Percentiles rank a stretch among this genome's conserved stretches.
phyloP scores from a whole-genome alignment of 37 sponge, comb jelly and placozoan genomes.

The Theonella swinhoei region DNA sequence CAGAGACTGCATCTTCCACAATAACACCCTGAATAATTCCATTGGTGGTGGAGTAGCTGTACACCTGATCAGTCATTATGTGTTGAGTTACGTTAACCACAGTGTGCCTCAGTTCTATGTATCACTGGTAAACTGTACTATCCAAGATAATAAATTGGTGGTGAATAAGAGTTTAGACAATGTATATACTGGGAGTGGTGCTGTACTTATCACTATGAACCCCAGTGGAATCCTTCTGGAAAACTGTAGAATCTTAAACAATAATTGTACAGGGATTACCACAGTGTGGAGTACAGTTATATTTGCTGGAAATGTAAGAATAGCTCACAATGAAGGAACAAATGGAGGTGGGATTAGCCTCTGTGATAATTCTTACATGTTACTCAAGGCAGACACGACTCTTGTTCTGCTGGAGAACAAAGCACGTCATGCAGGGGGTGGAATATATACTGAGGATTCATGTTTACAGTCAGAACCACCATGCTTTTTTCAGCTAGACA shows the following conservation, averaged over 20 bases:
- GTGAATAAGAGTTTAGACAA: neutral
- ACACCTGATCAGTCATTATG: neutral
- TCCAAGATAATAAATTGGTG: neutral
- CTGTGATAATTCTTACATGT: conserved; percentile 1
- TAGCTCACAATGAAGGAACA: neutral
- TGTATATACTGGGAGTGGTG: neutral
- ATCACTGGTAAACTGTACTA: neutral
- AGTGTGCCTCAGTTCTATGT: neutral
- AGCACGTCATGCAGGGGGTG: conserved; percentile 9
- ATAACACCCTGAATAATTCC: neutral
- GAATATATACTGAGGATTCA: neutral
- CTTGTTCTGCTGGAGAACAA: neutral
- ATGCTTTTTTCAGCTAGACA: conserved; percentile 26
- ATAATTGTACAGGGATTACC: neutral
- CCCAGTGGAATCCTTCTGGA: neutral
- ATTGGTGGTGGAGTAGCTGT: neutral
- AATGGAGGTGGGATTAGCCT: conserved; percentile 25
- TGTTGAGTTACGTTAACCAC: neutral
- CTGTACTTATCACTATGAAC: neutral
- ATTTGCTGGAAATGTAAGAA: neutral
- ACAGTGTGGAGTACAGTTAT: neutral
- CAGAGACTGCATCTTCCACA: neutral
- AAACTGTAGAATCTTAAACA: neutral
- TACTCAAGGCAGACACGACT: conserved; percentile 7
- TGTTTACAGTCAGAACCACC: conserved; percentile 13